Conservation (phyloP, 2,888 invertebrate genomes). For the Trissoscelio sp. region DNA sequence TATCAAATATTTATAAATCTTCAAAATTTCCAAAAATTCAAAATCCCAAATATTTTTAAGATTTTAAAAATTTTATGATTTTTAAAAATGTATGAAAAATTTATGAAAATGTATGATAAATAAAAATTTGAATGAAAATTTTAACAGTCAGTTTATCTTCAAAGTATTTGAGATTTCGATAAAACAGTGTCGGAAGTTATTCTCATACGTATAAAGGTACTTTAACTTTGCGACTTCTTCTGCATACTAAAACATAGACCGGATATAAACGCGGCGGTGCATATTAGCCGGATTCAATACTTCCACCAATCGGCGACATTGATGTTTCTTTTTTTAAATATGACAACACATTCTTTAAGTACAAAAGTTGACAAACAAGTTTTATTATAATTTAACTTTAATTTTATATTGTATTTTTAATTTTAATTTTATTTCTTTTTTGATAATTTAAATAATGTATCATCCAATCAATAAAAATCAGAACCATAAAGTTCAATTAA, state of each 20-base stretch:
- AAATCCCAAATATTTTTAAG: too few species aligned
- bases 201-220: conserved; percentile 75
- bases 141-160: conserved; percentile 11
- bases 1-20: too few species aligned
- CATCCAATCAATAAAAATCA: too few species aligned
- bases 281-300: conserved; percentile 77
- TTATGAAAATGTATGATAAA: too few species aligned
- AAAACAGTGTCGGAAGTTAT: conserved; percentile 82
- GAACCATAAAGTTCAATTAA: too few species aligned
- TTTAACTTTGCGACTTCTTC: conserved; percentile 78
- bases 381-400: too few species aligned
- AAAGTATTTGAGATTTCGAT: conserved; percentile 80
- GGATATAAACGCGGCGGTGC: conserved; percentile 80
- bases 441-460: too few species aligned
- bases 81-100: too few species aligned
- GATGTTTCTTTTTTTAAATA: conserved; percentile 54
- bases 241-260: conserved; percentile 82
- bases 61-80: too few species aligned
- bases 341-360: background rate
- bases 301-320: conserved; percentile 63
- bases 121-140: conserved; percentile 11
- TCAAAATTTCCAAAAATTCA: too few species aligned
- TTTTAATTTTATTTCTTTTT: too few species aligned
- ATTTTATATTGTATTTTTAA: too few species aligned
- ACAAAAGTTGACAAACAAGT: background rate